Percentiles rank a stretch among this genome's conserved stretches.
These are phyloP conservation scores for Butorides virescens DNA, from an alignment of 2,113 vertebrate genomes.

Conservation along the genomic window DNA sequence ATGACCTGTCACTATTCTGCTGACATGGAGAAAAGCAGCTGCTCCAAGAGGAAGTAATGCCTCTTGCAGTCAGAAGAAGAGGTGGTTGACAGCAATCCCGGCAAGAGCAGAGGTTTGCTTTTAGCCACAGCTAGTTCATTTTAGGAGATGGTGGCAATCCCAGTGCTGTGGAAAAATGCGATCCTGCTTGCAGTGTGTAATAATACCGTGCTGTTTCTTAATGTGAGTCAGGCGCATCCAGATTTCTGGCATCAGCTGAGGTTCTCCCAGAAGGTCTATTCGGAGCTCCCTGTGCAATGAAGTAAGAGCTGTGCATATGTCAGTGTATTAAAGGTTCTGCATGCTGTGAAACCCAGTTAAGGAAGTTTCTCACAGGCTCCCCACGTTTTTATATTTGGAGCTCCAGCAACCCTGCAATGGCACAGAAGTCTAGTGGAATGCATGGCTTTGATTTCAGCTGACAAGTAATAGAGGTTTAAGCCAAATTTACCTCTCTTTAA, in stretches of 20 bases:
- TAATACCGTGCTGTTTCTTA: neutral
- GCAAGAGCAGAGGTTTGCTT: neutral
- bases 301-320: conserved; percentile 31
- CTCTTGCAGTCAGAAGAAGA: neutral
- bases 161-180: neutral
- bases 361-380: neutral
- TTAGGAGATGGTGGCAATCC: neutral
- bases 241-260: neutral
- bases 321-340: conserved; percentile 31
- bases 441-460: neutral
- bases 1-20: neutral
- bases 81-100: neutral
- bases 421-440: neutral
- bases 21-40: neutral
- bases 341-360: neutral
- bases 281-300: neutral
- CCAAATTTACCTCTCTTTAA: neutral
- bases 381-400: neutral
- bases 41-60: neutral
- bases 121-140: neutral
- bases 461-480: neutral
- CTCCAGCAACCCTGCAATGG: neutral
- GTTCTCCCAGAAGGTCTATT: conserved; percentile 21
- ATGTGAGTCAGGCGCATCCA: neutral
- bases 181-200: neutral